Evolutionary conservation across 2,797 vertebrate genomes (phyloP), one percentile per base, ranked within the genome.

Genomic region (Bradypodion ventrale): DNA sequence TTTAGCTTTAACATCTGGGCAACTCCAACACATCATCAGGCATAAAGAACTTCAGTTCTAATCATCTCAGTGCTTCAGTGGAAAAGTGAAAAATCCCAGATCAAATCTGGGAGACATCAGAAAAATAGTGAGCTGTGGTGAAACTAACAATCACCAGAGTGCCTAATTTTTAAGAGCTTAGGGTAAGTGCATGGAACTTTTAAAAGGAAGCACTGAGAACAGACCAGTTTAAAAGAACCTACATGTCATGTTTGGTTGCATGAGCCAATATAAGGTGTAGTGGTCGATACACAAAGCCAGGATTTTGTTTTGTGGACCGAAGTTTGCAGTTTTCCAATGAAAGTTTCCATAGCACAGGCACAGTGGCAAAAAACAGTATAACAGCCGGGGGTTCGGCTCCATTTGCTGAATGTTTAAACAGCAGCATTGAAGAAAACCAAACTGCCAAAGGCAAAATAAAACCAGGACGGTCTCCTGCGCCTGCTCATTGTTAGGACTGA

Each of bases 291-390:
- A 87, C 63, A 88, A 85, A 86, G 76, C 92, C 92, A 89, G 83
- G 60, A 62, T 90, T 88, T 91, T 83, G 87, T 42, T 94, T 95
- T 96, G 97, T 97, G 97, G 96, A 96, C 95, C 91, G 89, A 92
- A 94, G 94, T 70, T 90, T 97, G 97, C 96, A 96, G 97, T 96
- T 96, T 75, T 94, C 92, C 90, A 89, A 94, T 90, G 93, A 93
- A 94, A 87, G 77, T 91, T 92, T 91, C 96, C 95, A 96, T 96
- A 94, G 97, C 93, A 85, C 96, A 99, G 98, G 98, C 98, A 99
- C 98, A 97, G 97, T 96, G 98, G 98, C 98, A 96, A 97, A 96
- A 94, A 97, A 97, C 97, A 97, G 97, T 96, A 89, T 94, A 94
- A 95, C 93, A 96, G 96, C 96, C 95, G 93, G 19, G 96, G 92